phyloP scores from a whole-genome alignment of 2,797 vertebrate species.

The Sandelia bainsii region DNA sequence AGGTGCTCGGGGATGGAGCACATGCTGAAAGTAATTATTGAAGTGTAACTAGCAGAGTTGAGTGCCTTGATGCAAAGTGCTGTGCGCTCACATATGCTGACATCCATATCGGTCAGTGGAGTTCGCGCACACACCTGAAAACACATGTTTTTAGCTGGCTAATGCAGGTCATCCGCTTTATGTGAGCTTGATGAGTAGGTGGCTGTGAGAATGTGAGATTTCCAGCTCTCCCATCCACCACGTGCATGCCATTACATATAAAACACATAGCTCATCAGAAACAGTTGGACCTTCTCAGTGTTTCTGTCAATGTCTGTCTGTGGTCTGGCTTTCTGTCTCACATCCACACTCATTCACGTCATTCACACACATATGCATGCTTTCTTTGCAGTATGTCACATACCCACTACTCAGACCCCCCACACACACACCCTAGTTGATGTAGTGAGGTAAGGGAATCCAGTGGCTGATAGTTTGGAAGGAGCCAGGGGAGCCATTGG shows the following conservation, averaged over 20 bases:
- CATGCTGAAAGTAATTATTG: slow-evolving; percentile 77
- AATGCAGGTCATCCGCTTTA: neutral
- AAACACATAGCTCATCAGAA: slow-evolving; percentile 70
- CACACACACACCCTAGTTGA: slow-evolving; percentile 58
- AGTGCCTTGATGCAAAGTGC: slow-evolving; percentile 51
- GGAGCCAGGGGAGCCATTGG: slow-evolving; percentile 85
- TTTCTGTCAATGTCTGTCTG: slow-evolving; percentile 54
- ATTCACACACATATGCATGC: slow-evolving; percentile 18
- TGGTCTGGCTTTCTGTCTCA: slow-evolving; percentile 58
- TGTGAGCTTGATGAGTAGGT: slow-evolving; percentile 20
- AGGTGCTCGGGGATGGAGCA: slow-evolving; percentile 73
- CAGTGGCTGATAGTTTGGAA: slow-evolving; percentile 80
- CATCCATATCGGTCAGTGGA: slow-evolving; percentile 52
- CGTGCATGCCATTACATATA: slow-evolving; percentile 47
- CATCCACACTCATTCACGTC: slow-evolving; percentile 51
- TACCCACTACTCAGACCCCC: slow-evolving; percentile 70
- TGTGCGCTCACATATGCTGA: slow-evolving; percentile 51
- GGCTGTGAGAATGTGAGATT: slow-evolving; percentile 54
- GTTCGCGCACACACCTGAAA: slow-evolving; percentile 48
- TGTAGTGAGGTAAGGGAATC: slow-evolving; percentile 81
- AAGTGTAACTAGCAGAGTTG: slow-evolving; percentile 71
- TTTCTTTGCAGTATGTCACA: slow-evolving; percentile 52
- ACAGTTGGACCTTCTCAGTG: slow-evolving; percentile 62
- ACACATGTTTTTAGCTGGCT: slow-evolving; percentile 7
- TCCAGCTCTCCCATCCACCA: slow-evolving; percentile 51